Conservation (phyloP, 2,888 invertebrate species). For the Labia minor region DNA sequence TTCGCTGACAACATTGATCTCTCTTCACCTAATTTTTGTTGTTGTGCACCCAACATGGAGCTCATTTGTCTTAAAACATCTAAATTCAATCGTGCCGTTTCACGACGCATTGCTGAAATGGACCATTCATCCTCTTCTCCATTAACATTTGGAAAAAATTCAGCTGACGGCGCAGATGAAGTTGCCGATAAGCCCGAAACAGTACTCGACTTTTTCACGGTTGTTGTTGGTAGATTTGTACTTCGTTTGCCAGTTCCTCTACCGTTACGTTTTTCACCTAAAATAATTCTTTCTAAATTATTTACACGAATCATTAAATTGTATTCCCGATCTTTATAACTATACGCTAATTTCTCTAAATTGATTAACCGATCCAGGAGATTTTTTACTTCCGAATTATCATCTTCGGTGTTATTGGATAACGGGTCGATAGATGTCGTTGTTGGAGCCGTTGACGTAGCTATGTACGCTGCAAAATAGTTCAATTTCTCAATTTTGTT, state of each 20-base stretch:
- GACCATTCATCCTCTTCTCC: neutral
- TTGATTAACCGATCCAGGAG: neutral
- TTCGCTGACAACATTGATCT: conserved; percentile 20
- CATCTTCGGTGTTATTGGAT: neutral
- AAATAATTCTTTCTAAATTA: neutral
- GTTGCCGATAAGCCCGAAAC: neutral
- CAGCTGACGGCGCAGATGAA: neutral
- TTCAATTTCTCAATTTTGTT: too few species aligned
- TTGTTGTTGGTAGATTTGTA: neutral
- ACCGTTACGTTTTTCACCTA: neutral
- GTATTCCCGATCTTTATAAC: neutral
- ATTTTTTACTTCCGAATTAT: neutral
- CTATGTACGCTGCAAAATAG: neutral
- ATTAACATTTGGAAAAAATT: too few species aligned
- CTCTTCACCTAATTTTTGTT: conserved; percentile 23
- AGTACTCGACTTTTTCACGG: neutral
- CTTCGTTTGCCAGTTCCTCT: neutral
- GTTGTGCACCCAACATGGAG: conserved; percentile 21
- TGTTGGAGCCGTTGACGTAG: neutral
- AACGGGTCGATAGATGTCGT: neutral
- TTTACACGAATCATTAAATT: neutral
- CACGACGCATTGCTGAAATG: conserved; percentile 8
- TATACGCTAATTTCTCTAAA: neutral
- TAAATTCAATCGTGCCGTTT: conserved; percentile 23
- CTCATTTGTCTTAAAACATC: conserved; percentile 23